Evolutionary conservation across 2,888 invertebrate genomes (phyloP), one percentile per base, ranked within the genome.

Genomic region (Plagiodera versicolora): DNA sequence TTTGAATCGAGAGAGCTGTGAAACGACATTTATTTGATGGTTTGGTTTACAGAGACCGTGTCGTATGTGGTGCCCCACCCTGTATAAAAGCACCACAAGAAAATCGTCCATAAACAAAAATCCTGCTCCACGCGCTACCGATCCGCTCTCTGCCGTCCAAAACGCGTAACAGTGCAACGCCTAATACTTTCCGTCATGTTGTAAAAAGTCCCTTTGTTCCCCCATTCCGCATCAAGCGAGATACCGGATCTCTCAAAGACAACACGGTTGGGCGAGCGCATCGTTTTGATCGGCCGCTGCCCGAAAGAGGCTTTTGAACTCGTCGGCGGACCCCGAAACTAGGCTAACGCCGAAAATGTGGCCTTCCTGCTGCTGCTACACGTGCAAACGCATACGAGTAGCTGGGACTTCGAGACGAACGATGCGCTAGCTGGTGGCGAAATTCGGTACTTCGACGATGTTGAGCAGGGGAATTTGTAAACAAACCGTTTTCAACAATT

Each of bases 361-460:
- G 73, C 74, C 71, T n/a, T n/a, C n/a, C n/a, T n/a, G n/a, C n/a
- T 71, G 74, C 72, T 73, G 72, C 73, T 72, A 73, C 74, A 76
- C 75, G 75, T 75, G 75, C 1, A 1, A 10, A 1, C 10, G 5
- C 16, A 53, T 10, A 39, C 20, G n/a, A 44, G 35, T 14, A n/a
- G n/a, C n/a, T n/a, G n/a, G n/a, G n/a, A n/a, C n/a, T n/a, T n/a
- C n/a, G n/a, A n/a, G n/a, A n/a, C n/a, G n/a, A n/a, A n/a, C n/a
- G n/a, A n/a, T n/a, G n/a, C n/a, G n/a, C n/a, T n/a, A n/a, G n/a
- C n/a, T n/a, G n/a, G n/a, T n/a, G n/a, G n/a, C n/a, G n/a, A n/a
- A n/a, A n/a, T n/a, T n/a, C n/a, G n/a, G n/a, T n/a, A n/a, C n/a
- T n/a, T n/a, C n/a, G n/a, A n/a, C n/a, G n/a, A n/a, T n/a, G n/a